Percentiles rank a stretch among this genome's conserved stretches.
phyloP scores from a whole-genome alignment of 2,113 vertebrate species.

The Phylloscopus trochiloides region DNA sequence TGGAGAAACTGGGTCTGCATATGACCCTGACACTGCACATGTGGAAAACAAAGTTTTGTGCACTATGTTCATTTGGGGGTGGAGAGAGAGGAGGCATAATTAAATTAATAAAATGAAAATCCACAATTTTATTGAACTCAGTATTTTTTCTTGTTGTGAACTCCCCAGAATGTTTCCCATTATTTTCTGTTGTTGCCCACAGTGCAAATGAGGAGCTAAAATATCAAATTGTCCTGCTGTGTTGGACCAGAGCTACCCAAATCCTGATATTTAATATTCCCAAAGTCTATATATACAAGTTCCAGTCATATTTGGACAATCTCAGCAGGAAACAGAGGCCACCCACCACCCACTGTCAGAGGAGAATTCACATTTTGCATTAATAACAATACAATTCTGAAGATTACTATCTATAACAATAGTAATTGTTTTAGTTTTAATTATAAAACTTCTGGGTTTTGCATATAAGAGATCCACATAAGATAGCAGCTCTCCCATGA shows the following conservation, averaged over 20 bases:
- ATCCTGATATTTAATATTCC: background rate
- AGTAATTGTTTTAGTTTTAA: too few relatives aligned
- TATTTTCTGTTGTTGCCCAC: background rate
- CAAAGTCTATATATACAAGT: background rate
- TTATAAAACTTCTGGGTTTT: background rate
- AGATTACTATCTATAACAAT: background rate
- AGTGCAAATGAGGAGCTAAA: background rate
- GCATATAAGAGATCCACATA: background rate
- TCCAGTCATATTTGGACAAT: background rate
- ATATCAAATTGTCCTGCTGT: background rate
- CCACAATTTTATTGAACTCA: background rate
- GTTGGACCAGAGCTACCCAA: background rate
- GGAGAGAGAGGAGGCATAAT: background rate
- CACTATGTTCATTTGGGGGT: background rate
- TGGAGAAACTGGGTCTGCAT: background rate
- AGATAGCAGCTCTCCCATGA: background rate
- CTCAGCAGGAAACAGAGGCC: background rate
- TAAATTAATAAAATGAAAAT: background rate
- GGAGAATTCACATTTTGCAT: background rate
- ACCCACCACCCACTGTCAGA: background rate
- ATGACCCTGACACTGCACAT: background rate
- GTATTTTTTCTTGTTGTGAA: background rate
- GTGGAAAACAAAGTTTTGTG: background rate
- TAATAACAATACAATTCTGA: background rate
- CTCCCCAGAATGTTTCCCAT: background rate